These are phyloP conservation scores for Drosophila chauvacae DNA, from an alignment of 1,140 invertebrate genomes.

Conservation along the genomic window DNA sequence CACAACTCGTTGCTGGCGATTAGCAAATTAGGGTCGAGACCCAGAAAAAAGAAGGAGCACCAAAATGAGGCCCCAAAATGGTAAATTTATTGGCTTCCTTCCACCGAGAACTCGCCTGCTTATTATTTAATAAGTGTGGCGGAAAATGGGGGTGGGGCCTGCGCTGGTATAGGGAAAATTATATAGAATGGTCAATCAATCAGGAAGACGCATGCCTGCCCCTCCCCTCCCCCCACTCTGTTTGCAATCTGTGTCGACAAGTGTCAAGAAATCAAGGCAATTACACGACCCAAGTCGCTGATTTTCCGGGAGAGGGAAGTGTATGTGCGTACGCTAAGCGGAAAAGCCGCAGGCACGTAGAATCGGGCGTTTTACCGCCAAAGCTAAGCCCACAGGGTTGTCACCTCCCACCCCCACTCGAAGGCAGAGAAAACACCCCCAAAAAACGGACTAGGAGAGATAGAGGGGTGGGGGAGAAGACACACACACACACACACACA, in stretches of 20 bases:
- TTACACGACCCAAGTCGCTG: conserved; percentile 44
- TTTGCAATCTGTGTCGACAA: conserved; percentile 57
- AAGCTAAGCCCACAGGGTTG: conserved; percentile 30
- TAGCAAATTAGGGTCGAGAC: conserved; percentile 57
- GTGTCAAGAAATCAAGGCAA: conserved; percentile 63
- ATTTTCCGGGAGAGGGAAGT: conserved; percentile 4
- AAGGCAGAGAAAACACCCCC: background rate
- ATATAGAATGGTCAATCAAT: conserved; percentile 40
- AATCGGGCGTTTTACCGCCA: conserved; percentile 76
- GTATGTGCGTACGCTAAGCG: conserved; percentile 24
- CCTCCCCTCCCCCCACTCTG: conserved; percentile 11
- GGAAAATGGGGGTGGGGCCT: background rate
- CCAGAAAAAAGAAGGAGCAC: background rate
- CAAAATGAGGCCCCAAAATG: conserved; percentile 20
- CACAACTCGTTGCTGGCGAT: conserved; percentile 57
- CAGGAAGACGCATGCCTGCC: background rate
- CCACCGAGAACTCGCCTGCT: background rate
- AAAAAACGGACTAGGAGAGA: background rate
- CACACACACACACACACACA: background rate
- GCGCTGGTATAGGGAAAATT: background rate
- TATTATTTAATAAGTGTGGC: conserved; percentile 39
- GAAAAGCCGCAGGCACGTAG: conserved; percentile 76
- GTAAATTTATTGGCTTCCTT: conserved; percentile 51
- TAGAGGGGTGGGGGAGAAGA: background rate
- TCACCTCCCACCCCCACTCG: background rate